Base-by-base conservation (phyloP, 2,113 vertebrate species). In the Colistium nudipinnis region DNA sequence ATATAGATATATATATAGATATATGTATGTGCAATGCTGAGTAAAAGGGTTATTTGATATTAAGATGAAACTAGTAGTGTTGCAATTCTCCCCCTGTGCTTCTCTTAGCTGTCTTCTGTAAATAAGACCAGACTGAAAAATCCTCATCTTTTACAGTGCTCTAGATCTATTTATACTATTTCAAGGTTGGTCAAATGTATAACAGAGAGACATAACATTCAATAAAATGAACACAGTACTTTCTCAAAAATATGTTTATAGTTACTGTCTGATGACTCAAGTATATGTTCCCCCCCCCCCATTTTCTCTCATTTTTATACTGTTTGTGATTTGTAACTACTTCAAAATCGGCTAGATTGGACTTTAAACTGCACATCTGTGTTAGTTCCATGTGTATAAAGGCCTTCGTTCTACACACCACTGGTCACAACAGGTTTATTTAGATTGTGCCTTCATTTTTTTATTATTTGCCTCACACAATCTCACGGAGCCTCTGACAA, bases 211-310 rank as follows among this genome's bases (percentile, higher is more conserved):
- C n/a, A 35, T 79, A 81, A 86, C 43, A 68, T 83, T 89, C 65
- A 92, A 91, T 92, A 91, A 90, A 92, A 87, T 79, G 63, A 82
- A 87, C 83, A 88, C 62, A 48, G 43, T 85, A 87, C 88, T 90
- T 91, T 91, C 84, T 89, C 87, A 88, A 83, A 83, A 70, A 54
- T 28, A 16, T 11, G 4, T 6, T 41, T 41, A 36, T 70, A 27
- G 14, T 78, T 30, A 39, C 6, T 76, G 36, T 67, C 30, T 31
- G 31, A 12, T 67, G 30, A 47, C 62, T 51, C 24, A 3, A 36
- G 25, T 19, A 22, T 36, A 27, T n/a, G 14, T 30, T 35, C 7
- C 53, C 35, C 2, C 1, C 0, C 48, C 8, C 28, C 22, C 52
- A 25, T 30, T 28, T 44, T 22, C 1, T 45, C 16, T n/a, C 14